Percentiles rank a stretch among this genome's conserved stretches.
Conservation (phyloP, 1,140 invertebrate genomes). For the Papilio aristodemus region DNA sequence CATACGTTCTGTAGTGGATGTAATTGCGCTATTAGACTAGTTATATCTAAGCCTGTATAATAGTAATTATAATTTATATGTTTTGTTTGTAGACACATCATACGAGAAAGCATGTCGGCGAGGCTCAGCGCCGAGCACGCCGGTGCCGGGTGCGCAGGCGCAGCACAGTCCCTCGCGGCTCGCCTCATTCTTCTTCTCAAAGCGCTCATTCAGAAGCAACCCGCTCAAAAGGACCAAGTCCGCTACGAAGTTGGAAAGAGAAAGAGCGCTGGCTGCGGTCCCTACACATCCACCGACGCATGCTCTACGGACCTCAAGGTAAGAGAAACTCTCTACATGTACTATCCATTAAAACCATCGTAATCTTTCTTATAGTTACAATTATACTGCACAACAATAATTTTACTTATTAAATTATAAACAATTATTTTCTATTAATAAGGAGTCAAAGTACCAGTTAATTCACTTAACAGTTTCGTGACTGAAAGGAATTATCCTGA, state of each 20-base stretch:
- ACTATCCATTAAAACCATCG: too few species aligned
- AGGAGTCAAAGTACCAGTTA: neutral
- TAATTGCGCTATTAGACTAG: too few species aligned
- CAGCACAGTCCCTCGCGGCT: slow-evolving; percentile 81
- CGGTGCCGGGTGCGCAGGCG: slow-evolving; percentile 83
- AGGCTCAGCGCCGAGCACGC: slow-evolving; percentile 90
- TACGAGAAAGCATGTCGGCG: slow-evolving; percentile 94
- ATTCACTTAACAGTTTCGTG: slow-evolving; percentile 47
- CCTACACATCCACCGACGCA: slow-evolving; percentile 76
- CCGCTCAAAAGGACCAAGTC: slow-evolving; percentile 95
- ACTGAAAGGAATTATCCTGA: slow-evolving; percentile 51
- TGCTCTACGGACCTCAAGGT: slow-evolving; percentile 85
- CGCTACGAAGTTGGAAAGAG: slow-evolving; percentile 92
- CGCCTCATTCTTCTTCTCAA: slow-evolving; percentile 92
- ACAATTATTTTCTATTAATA: neutral
- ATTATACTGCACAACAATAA: too few species aligned
- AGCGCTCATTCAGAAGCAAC: slow-evolving; percentile 92
- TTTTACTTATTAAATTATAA: too few species aligned
- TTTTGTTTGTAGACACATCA: slow-evolving; percentile 88
- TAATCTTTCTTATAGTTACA: too few species aligned
- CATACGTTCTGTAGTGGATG: too few species aligned
- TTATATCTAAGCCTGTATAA: too few species aligned
- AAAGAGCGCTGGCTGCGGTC: slow-evolving; percentile 75
- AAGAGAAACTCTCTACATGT: slow-evolving; percentile 38
- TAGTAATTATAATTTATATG: slow-evolving; percentile 19